phyloP scores from a whole-genome alignment of 2,797 vertebrate species.

The Eospalax fontanierii region DNA sequence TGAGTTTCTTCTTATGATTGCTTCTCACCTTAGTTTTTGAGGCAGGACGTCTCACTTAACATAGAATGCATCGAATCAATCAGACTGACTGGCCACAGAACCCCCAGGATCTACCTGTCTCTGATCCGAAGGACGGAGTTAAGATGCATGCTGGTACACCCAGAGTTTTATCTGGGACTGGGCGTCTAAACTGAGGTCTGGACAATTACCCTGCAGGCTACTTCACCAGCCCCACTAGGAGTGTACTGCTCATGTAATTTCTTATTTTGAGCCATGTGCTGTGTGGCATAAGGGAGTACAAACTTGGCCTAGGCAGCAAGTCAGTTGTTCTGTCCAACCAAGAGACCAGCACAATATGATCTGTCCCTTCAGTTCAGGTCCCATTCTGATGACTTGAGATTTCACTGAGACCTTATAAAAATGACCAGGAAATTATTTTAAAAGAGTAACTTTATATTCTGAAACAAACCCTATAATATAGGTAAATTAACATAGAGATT shows the following conservation, averaged over 20 bases:
- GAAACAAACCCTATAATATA: background rate
- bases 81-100: background rate
- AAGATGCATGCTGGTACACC: background rate
- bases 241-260: background rate
- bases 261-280: background rate
- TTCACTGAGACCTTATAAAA: conserved; percentile 9
- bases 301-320: background rate
- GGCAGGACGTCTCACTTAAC: background rate
- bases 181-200: background rate
- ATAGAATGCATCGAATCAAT: background rate
- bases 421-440: background rate
- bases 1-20: background rate
- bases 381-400: background rate
- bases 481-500: background rate
- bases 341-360: background rate
- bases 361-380: background rate
- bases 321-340: background rate
- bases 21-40: background rate
- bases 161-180: background rate
- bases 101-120: background rate
- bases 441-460: background rate
- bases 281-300: background rate
- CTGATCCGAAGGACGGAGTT: background rate
- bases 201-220: background rate
- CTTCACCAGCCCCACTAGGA: background rate